phyloP scores from a whole-genome alignment of 2,797 vertebrate genomes.

The Eulemur rubriventer region DNA sequence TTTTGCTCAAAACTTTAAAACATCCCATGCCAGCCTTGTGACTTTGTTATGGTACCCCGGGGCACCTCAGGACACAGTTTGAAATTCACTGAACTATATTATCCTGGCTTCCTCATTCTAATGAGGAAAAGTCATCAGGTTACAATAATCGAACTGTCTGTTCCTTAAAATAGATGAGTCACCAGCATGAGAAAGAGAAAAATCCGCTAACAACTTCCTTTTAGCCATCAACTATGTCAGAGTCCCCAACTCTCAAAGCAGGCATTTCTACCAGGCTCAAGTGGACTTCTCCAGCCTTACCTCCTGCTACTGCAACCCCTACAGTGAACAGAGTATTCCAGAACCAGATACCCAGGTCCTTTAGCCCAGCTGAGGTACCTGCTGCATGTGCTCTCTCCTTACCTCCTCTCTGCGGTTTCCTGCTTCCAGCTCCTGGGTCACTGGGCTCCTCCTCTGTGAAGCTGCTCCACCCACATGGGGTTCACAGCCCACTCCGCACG shows the following conservation, averaged over 20 bases:
- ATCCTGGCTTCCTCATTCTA: neutral
- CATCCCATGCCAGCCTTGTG: neutral
- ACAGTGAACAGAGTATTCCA: neutral
- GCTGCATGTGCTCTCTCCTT: neutral
- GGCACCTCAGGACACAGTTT: neutral
- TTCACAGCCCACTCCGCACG: neutral
- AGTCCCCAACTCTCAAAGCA: neutral
- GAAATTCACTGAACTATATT: neutral
- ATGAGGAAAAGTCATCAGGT: neutral
- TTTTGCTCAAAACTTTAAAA: neutral
- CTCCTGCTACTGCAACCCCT: neutral
- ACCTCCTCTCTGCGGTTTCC: neutral
- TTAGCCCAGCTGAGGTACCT: neutral
- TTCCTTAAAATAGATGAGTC: neutral
- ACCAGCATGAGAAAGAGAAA: neutral
- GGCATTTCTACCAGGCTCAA: neutral
- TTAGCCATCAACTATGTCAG: neutral
- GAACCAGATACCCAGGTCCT: neutral
- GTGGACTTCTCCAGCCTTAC: neutral
- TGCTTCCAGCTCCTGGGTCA: neutral
- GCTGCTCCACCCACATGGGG: neutral
- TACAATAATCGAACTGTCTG: neutral
- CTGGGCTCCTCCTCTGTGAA: neutral
- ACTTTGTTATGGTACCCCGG: neutral
- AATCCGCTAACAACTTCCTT: neutral